Base-by-base conservation (phyloP, 2,797 vertebrate species). In the Anguilla megastoma region DNA sequence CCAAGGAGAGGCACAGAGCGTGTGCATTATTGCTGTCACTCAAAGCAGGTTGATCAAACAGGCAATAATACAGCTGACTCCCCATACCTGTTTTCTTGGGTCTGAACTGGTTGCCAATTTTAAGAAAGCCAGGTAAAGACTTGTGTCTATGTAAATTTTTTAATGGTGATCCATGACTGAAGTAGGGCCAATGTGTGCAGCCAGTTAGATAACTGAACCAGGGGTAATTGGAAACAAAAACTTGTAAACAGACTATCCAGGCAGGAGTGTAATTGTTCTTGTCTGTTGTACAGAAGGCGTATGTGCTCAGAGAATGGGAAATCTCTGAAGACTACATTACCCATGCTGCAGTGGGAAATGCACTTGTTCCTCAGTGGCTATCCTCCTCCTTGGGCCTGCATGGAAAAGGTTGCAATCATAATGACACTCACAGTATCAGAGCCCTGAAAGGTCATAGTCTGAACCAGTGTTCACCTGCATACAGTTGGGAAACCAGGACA, bases 341-440 rank as follows among this genome's bases (percentile, higher is more conserved):
- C 98, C 98, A 82, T 98, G 97, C 87, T 95, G 93, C 92, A 99
- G 95, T 2, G 98, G 97, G 87, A 98, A 97, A 87, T 97, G 96
- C 90, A 99, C 98, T 93, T 99, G 98, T 88, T 98, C 97, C 89
- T 97, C 97, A 0, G 98, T 98, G 71, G 98, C 98, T 79, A 99
- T 96, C 90, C 98, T 96, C 86, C 98, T 96, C 85, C 95, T 97
- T n/a, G 63, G 63, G n/a, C 63, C 63, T 69, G 63, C 63, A 27
- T 9, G 9, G 63, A 69, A 69, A 24, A 69, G 24, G 24, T 58
- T 18, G 16, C 56, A 58, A 52, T 58, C 56, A 58, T 58, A 58
- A 58, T 18, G 3, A 58, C 6, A n/a, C n/a, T n/a, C 18, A 69
- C 0, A 69, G 7, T 66, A 27, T 66, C 21, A 63, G 21, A 63